These are phyloP conservation scores for Chrysogorgia sp. DNA, from an alignment of 92 coral and sea anemone species.

Conservation along the genomic window DNA sequence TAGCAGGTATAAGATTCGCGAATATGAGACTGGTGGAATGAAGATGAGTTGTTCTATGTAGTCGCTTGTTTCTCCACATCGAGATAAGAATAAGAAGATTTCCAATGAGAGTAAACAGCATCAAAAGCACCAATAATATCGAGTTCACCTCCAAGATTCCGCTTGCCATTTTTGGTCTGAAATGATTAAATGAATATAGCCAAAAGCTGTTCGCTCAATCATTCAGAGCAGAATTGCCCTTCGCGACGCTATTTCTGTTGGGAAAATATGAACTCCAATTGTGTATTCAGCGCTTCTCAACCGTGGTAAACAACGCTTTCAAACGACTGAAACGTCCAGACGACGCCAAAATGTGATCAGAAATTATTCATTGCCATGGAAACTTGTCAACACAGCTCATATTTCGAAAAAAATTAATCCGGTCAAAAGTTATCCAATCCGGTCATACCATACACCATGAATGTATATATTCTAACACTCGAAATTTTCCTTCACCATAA, in stretches of 20 bases:
- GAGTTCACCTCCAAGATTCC: conserved; percentile 15
- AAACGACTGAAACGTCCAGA: neutral
- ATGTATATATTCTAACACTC: too few species aligned
- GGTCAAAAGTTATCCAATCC: conserved; percentile 3
- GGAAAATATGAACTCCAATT: neutral
- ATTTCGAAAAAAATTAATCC: conserved; percentile 25
- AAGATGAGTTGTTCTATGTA: conserved; percentile 17
- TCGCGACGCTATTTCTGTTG: neutral
- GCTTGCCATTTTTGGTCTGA: neutral
- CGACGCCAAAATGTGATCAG: conserved; percentile 16
- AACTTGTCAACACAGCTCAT: conserved; percentile 21
- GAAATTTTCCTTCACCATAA: too few species aligned
- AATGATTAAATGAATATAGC: neutral
- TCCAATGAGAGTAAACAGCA: conserved; percentile 32
- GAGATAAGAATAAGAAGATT: conserved; percentile 23
- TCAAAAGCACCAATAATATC: conserved; percentile 5
- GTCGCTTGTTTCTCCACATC: conserved; percentile 35
- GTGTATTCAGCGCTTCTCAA: too few species aligned
- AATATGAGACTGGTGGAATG: conserved; percentile 20
- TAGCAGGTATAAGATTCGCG: conserved; percentile 32
- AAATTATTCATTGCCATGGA: conserved; percentile 26
- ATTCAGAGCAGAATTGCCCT: too few species aligned
- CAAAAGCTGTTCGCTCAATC: neutral
- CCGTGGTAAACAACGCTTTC: conserved; percentile 6
- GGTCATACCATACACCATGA: too few species aligned